phyloP scores from a whole-genome alignment of 2,797 vertebrate species.

The Heliangelus exortis region DNA sequence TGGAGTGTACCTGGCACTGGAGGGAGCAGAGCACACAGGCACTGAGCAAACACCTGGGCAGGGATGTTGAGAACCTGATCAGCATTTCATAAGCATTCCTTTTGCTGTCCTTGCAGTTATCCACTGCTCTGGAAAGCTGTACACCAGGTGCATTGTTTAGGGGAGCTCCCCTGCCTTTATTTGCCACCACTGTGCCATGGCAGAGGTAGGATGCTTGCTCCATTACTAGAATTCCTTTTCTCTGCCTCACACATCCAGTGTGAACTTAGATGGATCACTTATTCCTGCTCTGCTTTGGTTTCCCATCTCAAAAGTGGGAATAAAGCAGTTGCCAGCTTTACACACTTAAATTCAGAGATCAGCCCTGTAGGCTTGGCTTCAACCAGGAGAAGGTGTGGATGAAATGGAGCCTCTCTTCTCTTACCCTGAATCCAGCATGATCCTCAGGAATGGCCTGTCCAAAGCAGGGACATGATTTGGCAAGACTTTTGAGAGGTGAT shows the following conservation, averaged over 20 bases:
- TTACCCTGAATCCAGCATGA: background rate
- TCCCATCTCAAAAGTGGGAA: background rate
- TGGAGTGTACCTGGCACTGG: rapidly evolving
- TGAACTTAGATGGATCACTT: background rate
- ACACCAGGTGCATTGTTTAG: background rate
- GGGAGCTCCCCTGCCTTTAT: background rate
- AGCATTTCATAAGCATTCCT: background rate
- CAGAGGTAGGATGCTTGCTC: background rate
- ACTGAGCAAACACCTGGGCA: background rate
- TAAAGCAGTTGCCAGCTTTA: background rate
- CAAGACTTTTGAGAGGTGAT: background rate
- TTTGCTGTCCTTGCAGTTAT: background rate
- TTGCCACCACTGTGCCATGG: background rate
- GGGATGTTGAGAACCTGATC: rapidly evolving
- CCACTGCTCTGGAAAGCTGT: background rate
- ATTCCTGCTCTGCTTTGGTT: background rate
- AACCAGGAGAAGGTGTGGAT: background rate
- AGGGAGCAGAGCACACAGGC: rapidly evolving
- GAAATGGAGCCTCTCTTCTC: background rate
- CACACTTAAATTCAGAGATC: background rate
- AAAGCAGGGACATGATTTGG: background rate
- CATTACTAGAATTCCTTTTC: background rate
- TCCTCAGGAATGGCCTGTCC: background rate
- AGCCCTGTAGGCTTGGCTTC: rapidly evolving
- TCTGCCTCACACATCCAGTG: background rate